A percentile compares a stretch with the other conserved stretches of the same genome.
Evolutionary conservation across 2,888 invertebrate species (phyloP).

Genomic region (Mythimna lalbum): DNA sequence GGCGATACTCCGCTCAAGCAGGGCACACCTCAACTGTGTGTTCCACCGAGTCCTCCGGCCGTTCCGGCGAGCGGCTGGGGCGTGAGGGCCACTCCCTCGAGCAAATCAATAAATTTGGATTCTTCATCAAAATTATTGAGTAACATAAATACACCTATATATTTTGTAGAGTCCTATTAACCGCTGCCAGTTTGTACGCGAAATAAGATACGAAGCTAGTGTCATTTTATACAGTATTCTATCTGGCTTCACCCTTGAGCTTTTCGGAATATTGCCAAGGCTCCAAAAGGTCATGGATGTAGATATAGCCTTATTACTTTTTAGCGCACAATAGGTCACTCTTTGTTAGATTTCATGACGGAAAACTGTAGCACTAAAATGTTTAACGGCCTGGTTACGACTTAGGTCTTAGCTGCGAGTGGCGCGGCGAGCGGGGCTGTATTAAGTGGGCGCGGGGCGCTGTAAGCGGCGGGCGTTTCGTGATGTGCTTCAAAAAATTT

Average conservation of each 20-base stretch:
- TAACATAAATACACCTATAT: neutral
- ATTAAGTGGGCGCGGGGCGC: too few relatives aligned
- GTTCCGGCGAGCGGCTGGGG: too few relatives aligned
- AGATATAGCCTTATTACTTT: conserved; percentile 36
- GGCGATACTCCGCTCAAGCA: too few relatives aligned
- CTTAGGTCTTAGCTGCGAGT: too few relatives aligned
- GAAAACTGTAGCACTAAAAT: neutral
- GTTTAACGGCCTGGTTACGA: neutral
- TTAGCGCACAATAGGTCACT: conserved; percentile 26
- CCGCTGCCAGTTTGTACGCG: conserved; percentile 9
- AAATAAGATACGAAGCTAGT: conserved; percentile 38
- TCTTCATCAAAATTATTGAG: neutral
- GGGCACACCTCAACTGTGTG: too few relatives aligned
- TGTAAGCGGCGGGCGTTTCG: too few relatives aligned
- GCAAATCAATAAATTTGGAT: neutral
- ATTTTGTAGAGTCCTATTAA: too few relatives aligned
- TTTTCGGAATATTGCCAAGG: conserved; percentile 49
- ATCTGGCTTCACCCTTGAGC: conserved; percentile 27
- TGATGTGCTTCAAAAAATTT: too few relatives aligned
- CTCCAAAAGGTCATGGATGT: conserved; percentile 35
- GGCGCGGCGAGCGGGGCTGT: too few relatives aligned
- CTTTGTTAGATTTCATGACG: conserved; percentile 30
- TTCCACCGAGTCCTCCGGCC: too few relatives aligned
- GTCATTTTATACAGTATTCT: conserved; percentile 6
- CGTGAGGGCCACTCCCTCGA: too few relatives aligned